Percentiles rank a stretch among this genome's conserved stretches.
Conservation (phyloP, 2,797 vertebrate genomes). For the Gymnodraco acuticeps region DNA sequence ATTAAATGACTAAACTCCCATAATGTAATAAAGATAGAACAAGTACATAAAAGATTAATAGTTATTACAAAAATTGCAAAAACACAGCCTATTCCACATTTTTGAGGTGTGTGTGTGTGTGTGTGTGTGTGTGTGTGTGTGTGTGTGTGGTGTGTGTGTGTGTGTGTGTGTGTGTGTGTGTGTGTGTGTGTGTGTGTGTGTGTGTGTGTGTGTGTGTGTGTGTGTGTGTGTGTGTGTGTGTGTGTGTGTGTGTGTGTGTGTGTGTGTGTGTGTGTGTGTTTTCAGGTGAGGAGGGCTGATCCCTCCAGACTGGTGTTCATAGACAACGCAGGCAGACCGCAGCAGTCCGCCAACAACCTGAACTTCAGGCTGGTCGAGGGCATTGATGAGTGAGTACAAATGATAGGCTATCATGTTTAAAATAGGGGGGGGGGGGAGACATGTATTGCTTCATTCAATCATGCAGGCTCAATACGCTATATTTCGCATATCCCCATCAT, state of each 20-base stretch:
- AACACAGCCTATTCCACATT: no score
- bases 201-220: no score
- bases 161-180: no score
- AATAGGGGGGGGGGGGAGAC: not conserved
- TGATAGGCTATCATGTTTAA: not conserved
- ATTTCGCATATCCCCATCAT: no score
- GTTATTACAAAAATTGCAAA: no score
- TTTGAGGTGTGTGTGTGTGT: no score
- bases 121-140: not conserved
- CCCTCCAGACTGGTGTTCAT: conserved; percentile 92
- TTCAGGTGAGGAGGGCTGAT: conserved; percentile 82
- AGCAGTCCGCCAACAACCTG: conserved; percentile 88
- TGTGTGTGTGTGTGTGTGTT: conserved; percentile 11
- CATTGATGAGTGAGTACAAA: conserved; percentile 88
- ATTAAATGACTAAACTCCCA: no score
- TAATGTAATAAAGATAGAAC: no score
- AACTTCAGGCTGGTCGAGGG: conserved; percentile 94
- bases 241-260: not conserved
- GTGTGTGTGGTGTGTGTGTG: not conserved
- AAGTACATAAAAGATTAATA: no score
- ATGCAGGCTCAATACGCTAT: not conserved
- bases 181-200: no score
- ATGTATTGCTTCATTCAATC: not conserved
- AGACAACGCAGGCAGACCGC: conserved; percentile 90
- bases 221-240: not conserved